Evolutionary conservation across 2,888 invertebrate genomes (phyloP), one percentile per base, ranked within the genome.

Genomic region (Galerucella calmariensis): DNA sequence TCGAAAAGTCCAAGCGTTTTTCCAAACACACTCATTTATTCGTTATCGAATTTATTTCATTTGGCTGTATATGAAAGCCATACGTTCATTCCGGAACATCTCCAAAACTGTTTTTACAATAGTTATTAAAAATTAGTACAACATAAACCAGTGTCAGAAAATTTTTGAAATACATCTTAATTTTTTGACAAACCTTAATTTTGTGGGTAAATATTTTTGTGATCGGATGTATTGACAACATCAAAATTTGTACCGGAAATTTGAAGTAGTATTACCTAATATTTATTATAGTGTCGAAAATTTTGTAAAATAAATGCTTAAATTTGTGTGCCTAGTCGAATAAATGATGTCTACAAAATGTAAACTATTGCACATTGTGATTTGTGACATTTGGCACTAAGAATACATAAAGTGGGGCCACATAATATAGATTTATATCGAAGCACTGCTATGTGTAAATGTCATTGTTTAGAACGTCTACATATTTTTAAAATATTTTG

Each of bases 361-460:
- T 35, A 62, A 41, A 20, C 53, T 67, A 44, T 56, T 66, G 75
- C 75, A 70, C 73, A 63, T 56, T 67, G 73, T 73, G 70, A 73
- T 69, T 73, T 73, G 68, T 67, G 58, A 73, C 53, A 56, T 67
- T 67, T 35, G 70, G 75, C 73, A 70, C 73, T 70, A 62, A 73
- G 46, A 75, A 63, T 65, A 63, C 46, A 66, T 53, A 67, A 66
- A 72, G 66, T 66, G 72, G 72, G 67, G 72, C 72, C 72, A 72
- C 72, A 66, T 66, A 53, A 16, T 56, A 59, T 71, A 71, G 71
- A 58, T 71, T 72, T 72, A 66, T 66, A 72, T 48, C 8, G 59
- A 72, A 59, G 72, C 72, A 72, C 72, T 72, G 66, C 66, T 72
- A 56, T 65, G 53, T 65, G 56, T 65, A 71, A 56, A 66, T 66